Conservation (phyloP, 23 tunicate species). For the Ascidia mentula region DNA sequence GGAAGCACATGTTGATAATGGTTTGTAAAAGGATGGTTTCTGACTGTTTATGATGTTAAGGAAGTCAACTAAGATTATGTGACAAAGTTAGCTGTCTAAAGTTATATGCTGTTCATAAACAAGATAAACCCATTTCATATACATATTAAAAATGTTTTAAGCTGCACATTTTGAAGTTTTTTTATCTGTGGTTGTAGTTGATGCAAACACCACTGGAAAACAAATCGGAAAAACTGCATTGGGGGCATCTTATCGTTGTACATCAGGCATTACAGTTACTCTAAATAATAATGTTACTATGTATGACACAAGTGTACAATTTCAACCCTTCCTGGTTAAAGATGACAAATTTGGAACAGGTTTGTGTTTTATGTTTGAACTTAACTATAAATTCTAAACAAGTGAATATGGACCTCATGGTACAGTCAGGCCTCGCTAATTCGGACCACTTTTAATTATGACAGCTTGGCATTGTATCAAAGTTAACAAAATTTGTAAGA, state of each 20-base stretch:
- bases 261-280: slow-evolving; percentile 26
- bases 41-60: too few relatives aligned
- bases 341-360: slow-evolving; percentile 69
- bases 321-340: slow-evolving; percentile 55
- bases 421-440: too few relatives aligned
- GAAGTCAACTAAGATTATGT: too few relatives aligned
- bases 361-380: slow-evolving; percentile 1
- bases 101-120: too few relatives aligned
- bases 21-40: not conserved
- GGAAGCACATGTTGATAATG: slow-evolving; percentile 11
- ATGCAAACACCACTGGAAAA: slow-evolving; percentile 13
- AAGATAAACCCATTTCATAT: not conserved
- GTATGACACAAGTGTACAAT: slow-evolving; percentile 49
- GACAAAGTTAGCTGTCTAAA: too few relatives aligned
- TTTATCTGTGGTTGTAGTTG: not conserved
- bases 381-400: not conserved
- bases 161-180: not conserved
- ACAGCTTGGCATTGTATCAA: too few relatives aligned
- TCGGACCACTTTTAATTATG: too few relatives aligned
- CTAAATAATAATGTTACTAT: slow-evolving; percentile 43
- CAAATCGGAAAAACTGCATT: slow-evolving; percentile 40
- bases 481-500: too few relatives aligned
- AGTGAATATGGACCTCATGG: too few relatives aligned
- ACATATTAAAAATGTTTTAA: not conserved
- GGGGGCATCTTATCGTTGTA: slow-evolving; percentile 68